phyloP scores from a whole-genome alignment of 2,797 vertebrate species.

The Peromyscus attwateri region DNA sequence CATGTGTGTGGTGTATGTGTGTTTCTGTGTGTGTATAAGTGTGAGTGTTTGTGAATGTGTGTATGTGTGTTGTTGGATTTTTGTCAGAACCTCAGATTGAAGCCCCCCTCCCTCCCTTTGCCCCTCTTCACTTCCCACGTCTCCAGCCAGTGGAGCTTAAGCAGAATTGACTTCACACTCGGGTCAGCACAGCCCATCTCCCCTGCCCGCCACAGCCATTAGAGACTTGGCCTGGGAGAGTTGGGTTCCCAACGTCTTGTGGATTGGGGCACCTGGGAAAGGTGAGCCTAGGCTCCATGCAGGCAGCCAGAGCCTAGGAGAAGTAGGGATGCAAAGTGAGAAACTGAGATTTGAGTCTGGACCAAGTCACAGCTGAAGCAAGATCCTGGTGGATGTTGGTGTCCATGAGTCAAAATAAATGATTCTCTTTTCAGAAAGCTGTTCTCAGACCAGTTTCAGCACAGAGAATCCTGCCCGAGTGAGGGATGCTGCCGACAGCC shows the following conservation, averaged over 20 bases:
- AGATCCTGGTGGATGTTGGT: background rate
- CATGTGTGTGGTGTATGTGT: background rate
- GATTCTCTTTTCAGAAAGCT: slow-evolving; percentile 8
- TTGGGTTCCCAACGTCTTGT: background rate
- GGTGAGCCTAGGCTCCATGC: background rate
- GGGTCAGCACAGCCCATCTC: background rate
- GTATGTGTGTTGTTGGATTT: background rate
- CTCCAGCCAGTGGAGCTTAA: background rate
- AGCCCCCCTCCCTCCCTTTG: background rate
- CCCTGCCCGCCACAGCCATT: background rate
- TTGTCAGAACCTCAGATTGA: background rate
- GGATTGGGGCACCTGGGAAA: background rate
- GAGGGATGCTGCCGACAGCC: background rate
- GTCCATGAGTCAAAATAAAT: background rate
- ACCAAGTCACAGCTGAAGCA: slow-evolving; percentile 5
- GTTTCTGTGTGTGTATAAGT: background rate
- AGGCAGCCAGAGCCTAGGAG: background rate
- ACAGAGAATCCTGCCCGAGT: background rate
- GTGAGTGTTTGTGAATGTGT: background rate
- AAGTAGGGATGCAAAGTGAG: background rate
- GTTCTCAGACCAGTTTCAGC: background rate
- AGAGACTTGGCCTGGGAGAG: background rate
- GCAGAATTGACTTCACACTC: background rate
- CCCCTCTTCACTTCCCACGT: background rate
- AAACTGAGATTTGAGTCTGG: background rate